A percentile compares a stretch with the other conserved stretches of the same genome.
phyloP scores from a whole-genome alignment of 2,888 invertebrate species.

The Amiota communis region DNA sequence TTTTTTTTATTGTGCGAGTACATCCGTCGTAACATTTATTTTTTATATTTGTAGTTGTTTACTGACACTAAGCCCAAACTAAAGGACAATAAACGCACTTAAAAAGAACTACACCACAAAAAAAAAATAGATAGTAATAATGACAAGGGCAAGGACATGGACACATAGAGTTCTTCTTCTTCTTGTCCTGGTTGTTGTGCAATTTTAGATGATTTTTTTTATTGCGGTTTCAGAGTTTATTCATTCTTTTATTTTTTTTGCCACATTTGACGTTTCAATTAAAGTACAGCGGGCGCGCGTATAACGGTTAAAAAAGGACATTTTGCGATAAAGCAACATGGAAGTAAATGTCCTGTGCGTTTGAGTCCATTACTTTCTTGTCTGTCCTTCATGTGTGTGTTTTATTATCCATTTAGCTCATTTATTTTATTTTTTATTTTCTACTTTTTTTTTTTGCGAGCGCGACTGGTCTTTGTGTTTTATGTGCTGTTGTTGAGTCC shows the following conservation, averaged over 20 bases:
- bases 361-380: conserved; percentile 36
- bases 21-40: neutral
- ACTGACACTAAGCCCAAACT: conserved; percentile 4
- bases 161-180: neutral
- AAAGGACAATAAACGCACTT: conserved; percentile 16
- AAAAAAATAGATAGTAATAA: neutral
- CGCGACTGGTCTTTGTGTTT: conserved; percentile 38
- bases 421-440: conserved; percentile 59
- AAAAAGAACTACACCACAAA: neutral
- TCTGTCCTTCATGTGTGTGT: conserved; percentile 47
- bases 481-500: conserved; percentile 17
- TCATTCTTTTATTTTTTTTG: conserved; percentile 43
- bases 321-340: conserved; percentile 18
- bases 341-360: neutral
- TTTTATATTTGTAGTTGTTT: conserved; percentile 3
- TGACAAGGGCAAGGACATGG: neutral
- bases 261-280: conserved; percentile 59
- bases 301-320: conserved; percentile 60
- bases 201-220: conserved; percentile 16
- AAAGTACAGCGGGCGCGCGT: conserved; percentile 57
- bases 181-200: neutral
- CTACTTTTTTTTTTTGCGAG: conserved; percentile 13
- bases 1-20: neutral
- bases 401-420: conserved; percentile 67
- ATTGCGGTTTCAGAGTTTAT: conserved; percentile 2